Conservation (phyloP, 2,888 invertebrate genomes). For the Epirrhoe tristata region DNA sequence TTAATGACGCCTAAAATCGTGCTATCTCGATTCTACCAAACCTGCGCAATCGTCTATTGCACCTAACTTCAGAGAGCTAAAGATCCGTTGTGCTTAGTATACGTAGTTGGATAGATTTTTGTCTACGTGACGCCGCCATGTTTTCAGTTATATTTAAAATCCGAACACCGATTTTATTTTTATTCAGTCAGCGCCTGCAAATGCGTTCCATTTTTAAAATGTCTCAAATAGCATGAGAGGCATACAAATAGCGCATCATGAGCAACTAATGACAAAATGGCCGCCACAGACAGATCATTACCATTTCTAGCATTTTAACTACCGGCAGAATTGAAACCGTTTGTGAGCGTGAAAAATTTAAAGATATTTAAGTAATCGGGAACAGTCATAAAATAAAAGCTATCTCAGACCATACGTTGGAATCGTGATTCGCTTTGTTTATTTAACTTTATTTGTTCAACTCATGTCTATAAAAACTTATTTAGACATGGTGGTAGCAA, state of each 20-base stretch:
- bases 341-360: constrained; percentile 59
- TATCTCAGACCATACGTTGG: constrained; percentile 24
- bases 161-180: constrained; percentile 30
- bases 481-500: too few species aligned
- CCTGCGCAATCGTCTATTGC: too few species aligned
- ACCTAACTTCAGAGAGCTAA: too few species aligned
- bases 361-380: constrained; percentile 52
- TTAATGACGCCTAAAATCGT: too few species aligned
- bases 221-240: constrained; percentile 46
- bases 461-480: too few species aligned
- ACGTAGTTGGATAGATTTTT: too few species aligned
- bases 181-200: constrained; percentile 18
- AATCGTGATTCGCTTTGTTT: not conserved
- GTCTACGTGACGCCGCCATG: not conserved
- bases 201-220: constrained; percentile 42
- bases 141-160: constrained; percentile 22
- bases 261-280: constrained; percentile 56
- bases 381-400: constrained; percentile 50
- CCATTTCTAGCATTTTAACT: constrained; percentile 53
- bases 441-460: too few species aligned
- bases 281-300: constrained; percentile 56
- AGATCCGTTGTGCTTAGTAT: too few species aligned
- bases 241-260: constrained; percentile 58
- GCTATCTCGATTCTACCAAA: too few species aligned
- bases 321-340: constrained; percentile 59